These are phyloP conservation scores for Perithous albicinctus DNA, from an alignment of 2,888 invertebrate genomes.

Conservation along the genomic window DNA sequence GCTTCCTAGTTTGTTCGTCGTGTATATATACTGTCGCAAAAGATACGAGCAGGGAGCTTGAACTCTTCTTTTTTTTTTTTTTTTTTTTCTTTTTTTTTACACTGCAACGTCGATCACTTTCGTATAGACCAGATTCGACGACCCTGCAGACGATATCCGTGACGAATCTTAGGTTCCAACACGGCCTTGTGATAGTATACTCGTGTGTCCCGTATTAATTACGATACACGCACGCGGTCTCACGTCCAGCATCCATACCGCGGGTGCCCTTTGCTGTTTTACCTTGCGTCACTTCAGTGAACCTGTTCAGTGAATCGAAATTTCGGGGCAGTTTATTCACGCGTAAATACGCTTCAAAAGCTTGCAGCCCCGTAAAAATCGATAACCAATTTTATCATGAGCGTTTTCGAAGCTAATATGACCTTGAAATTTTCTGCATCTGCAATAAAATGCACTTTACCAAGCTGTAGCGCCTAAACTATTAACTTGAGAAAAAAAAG, in stretches of 20 bases:
- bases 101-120: constrained; percentile 24
- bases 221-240: constrained; percentile 18
- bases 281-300: not conserved
- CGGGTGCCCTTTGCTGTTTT: not conserved
- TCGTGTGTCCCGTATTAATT: constrained; percentile 59
- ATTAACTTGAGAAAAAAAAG: too few relatives aligned
- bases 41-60: constrained; percentile 34
- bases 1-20: constrained; percentile 36
- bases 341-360: too few relatives aligned
- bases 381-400: too few relatives aligned
- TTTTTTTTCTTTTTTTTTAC: constrained; percentile 9
- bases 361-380: too few relatives aligned
- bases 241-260: not conserved
- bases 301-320: not conserved
- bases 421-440: too few relatives aligned
- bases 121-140: constrained; percentile 36
- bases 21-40: constrained; percentile 26
- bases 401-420: not conserved
- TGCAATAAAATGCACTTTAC: too few relatives aligned
- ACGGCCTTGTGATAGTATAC: constrained; percentile 53
- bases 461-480: too few relatives aligned
- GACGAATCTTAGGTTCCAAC: constrained; percentile 75
- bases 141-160: constrained; percentile 71
- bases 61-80: constrained; percentile 15
- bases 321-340: not conserved